A percentile compares a stretch with the other conserved stretches of the same genome.
These are phyloP conservation scores for Chymomyza costata DNA, from an alignment of 1,140 invertebrate genomes.

Conservation along the genomic window DNA sequence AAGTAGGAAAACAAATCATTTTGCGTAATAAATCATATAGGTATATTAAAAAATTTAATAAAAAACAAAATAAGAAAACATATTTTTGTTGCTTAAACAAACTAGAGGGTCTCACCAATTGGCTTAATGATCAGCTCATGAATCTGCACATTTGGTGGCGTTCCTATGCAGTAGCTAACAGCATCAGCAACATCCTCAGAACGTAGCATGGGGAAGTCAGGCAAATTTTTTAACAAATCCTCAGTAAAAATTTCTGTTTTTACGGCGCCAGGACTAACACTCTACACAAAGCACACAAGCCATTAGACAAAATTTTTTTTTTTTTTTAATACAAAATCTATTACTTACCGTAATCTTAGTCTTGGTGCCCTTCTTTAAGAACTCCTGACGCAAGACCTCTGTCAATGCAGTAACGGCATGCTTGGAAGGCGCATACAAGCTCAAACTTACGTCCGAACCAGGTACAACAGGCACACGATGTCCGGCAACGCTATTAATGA, in stretches of 20 bases:
- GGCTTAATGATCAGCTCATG: conserved; percentile 67
- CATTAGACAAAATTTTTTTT: neutral
- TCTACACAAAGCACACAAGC: conserved; percentile 59
- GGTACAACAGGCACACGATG: conserved; percentile 75
- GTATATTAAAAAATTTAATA: conserved; percentile 68
- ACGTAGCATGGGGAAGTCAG: conserved; percentile 46
- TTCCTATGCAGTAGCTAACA: conserved; percentile 78
- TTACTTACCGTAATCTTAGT: conserved; percentile 80
- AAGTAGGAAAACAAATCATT: conserved; percentile 22
- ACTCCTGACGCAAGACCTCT: conserved; percentile 80
- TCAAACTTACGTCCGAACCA: conserved; percentile 24
- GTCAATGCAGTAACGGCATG: conserved; percentile 82
- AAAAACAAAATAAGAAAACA: conserved; percentile 38
- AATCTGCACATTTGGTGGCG: conserved; percentile 63
- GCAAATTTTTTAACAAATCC: neutral
- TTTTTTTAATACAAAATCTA: neutral
- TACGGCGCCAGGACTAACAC: conserved; percentile 77
- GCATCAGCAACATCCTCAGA: conserved; percentile 78
- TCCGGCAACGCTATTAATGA: conserved; percentile 81
- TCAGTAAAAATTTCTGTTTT: conserved; percentile 48
- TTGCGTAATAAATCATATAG: conserved; percentile 61
- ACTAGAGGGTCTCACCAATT: conserved; percentile 53
- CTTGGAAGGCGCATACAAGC: conserved; percentile 82
- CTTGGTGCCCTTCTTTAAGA: conserved; percentile 77
- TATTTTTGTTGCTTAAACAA: neutral